Evolutionary conservation across 2,797 vertebrate species (phyloP), one percentile per base, ranked within the genome.

Genomic region (Leucoraja ocellata): DNA sequence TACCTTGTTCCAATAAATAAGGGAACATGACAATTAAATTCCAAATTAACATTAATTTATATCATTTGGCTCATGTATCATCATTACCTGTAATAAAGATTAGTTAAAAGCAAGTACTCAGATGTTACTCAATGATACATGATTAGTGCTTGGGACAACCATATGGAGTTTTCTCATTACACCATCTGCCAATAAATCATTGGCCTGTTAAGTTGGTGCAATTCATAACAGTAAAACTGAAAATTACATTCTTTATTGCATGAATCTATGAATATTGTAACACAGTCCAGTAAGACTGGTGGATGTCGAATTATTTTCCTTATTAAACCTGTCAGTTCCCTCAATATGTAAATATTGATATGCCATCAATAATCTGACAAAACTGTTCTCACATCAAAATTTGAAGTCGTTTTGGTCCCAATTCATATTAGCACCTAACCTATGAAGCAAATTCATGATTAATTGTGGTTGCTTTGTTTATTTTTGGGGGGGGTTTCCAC

Each of bases 111-210:
- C 36, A 73, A 71, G 18, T 73, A 28, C 73, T 21, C 65, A 91
- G 73, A 73, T 23, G 18, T 36, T 28, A 46, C 71, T 71, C 65
- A 16, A 10, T 73, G 10, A 73, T 46, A 28, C 8, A 91, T 91
- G 4, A 91, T 91, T 39, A 91, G 32, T 11, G 4, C 4, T 46
- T 73, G 36, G 18, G 88, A 46, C 32, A 73, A 91, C 68, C 65
- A 73, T 73, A 91, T 71, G 68, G 36, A 39, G 68, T 91, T 91
- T 36, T 46, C 25, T 25, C 10, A 91, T 46, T 91, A 21, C 39
- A 73, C 71, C 88, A 91, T 71, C 23, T 91, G 88, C 88, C 88
- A 91, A 73, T 36, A 46, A 39, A 73, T 36, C 39, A 11, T 46
- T 71, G 28, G 46, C 11, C 68, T 28, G 39, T 91, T 91, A 74